Evolutionary conservation across 2,888 invertebrate species (phyloP).

Genomic region (Spodoptera littoralis): DNA sequence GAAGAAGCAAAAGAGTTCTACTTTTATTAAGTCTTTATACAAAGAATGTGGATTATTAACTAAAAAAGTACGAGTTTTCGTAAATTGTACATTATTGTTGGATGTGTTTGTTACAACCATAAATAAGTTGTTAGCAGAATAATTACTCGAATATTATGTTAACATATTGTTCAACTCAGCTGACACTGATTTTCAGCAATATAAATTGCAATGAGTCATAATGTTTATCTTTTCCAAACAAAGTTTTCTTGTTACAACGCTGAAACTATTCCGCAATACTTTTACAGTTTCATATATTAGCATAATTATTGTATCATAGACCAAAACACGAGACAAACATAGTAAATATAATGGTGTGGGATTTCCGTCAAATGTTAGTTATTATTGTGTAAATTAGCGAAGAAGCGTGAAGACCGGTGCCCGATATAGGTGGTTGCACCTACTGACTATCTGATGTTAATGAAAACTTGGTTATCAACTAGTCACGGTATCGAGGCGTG

Average conservation of each 20-base stretch:
- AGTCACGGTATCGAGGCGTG: constrained; percentile 24
- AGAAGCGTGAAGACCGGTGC: constrained; percentile 20
- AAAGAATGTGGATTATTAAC: too few relatives aligned
- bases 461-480: constrained; percentile 29
- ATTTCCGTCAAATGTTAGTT: constrained; percentile 8
- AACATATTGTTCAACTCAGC: too few relatives aligned
- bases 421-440: constrained; percentile 3
- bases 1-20: too few relatives aligned
- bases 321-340: constrained; percentile 6
- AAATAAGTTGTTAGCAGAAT: too few relatives aligned
- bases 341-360: not conserved
- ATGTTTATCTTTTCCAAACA: too few relatives aligned
- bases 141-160: too few relatives aligned
- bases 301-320: constrained; percentile 11
- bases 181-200: too few relatives aligned
- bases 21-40: too few relatives aligned
- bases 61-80: too few relatives aligned
- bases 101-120: too few relatives aligned
- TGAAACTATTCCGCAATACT: constrained; percentile 4
- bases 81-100: too few relatives aligned
- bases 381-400: constrained; percentile 24
- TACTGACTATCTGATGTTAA: constrained; percentile 15
- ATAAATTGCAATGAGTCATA: too few relatives aligned
- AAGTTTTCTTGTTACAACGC: not conserved
- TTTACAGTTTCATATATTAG: constrained; percentile 25